Conservation (phyloP, 1,140 invertebrate species). For the Drosophila murphyi region DNA sequence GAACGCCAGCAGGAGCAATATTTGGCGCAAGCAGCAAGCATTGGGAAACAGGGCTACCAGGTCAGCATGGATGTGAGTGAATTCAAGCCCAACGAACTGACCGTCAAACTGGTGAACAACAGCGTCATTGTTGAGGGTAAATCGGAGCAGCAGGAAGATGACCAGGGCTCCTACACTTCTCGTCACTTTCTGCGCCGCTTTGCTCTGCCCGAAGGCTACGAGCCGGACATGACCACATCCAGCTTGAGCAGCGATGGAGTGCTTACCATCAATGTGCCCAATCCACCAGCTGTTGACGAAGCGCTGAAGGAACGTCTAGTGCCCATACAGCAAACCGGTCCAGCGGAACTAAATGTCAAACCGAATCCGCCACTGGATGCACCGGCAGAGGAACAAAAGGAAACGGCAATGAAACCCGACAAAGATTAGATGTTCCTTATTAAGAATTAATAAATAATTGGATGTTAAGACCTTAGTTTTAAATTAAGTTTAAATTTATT, state of each 20-base stretch:
- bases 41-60: slow-evolving; percentile 85
- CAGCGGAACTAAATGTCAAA: slow-evolving; percentile 55
- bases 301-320: slow-evolving; percentile 83
- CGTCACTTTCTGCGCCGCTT: slow-evolving; percentile 88
- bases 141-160: slow-evolving; percentile 88
- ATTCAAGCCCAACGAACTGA: slow-evolving; percentile 90
- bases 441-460: too few relatives aligned
- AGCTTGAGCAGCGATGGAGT: slow-evolving; percentile 88
- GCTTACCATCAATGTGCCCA: slow-evolving; percentile 86
- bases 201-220: slow-evolving; percentile 87
- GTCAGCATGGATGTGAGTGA: slow-evolving; percentile 89
- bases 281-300: slow-evolving; percentile 85
- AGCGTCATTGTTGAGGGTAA: slow-evolving; percentile 89
- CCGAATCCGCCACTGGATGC: slow-evolving; percentile 33
- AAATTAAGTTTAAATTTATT: too few relatives aligned
- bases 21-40: slow-evolving; percentile 38
- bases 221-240: slow-evolving; percentile 86
- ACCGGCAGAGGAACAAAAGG: background rate
- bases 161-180: slow-evolving; percentile 86
- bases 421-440: background rate
- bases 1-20: slow-evolving; percentile 62
- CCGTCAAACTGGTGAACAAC: slow-evolving; percentile 90
- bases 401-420: background rate
- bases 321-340: slow-evolving; percentile 83
- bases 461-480: too few relatives aligned